These are phyloP conservation scores for Sminthurides aquaticus DNA, from an alignment of 2,888 invertebrate species.

Conservation along the genomic window DNA sequence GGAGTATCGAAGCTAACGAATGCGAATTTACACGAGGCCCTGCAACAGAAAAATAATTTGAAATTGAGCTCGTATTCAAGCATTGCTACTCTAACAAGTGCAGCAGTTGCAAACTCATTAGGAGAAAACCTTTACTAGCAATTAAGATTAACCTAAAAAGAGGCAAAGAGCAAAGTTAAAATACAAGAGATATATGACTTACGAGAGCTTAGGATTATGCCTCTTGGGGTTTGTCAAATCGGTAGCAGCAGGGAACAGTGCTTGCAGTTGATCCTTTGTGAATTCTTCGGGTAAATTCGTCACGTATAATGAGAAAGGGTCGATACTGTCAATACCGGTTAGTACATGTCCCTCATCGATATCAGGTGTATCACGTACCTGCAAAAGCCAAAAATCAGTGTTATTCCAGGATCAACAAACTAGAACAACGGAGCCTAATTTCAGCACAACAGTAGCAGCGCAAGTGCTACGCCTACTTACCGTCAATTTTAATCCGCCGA, in stretches of 20 bases:
- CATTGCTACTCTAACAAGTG: too few species aligned
- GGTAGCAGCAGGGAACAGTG: constrained; percentile 27
- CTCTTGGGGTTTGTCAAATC: constrained; percentile 29
- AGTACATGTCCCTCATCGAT: too few species aligned
- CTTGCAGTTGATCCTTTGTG: constrained; percentile 22
- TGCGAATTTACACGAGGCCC: constrained; percentile 30
- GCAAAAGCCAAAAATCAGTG: neutral
- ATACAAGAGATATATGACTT: constrained; percentile 16
- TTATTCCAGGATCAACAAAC: too few species aligned
- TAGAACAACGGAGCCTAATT: too few species aligned
- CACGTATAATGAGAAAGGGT: constrained; percentile 36
- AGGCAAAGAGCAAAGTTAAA: neutral
- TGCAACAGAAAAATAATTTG: neutral
- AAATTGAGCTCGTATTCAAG: neutral
- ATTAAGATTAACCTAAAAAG: neutral
- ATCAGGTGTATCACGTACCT: neutral
- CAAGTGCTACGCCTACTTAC: too few species aligned
- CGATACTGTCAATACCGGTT: constrained; percentile 27
- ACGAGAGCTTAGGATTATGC: constrained; percentile 36
- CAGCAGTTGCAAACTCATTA: too few species aligned
- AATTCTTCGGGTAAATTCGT: constrained; percentile 34
- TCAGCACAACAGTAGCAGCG: too few species aligned
- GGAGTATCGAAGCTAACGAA: constrained; percentile 33
- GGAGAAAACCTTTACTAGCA: too few species aligned
- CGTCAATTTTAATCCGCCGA: constrained; percentile 30